Evolutionary conservation across 1,140 invertebrate species (phyloP).

Genomic region (Drosophila chauvacae): DNA sequence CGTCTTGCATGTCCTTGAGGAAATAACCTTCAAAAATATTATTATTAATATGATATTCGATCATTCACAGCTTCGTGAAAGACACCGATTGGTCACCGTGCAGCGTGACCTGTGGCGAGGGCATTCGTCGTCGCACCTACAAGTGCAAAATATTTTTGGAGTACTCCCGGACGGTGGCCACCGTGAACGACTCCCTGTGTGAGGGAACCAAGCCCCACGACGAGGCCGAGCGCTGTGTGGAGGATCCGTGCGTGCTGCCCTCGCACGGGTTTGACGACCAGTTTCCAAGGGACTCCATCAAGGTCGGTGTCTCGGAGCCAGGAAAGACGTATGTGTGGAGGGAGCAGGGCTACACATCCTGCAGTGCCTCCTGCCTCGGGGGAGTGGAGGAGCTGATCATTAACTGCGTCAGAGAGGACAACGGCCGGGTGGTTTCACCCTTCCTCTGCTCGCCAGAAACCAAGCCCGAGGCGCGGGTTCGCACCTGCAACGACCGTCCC

Average conservation of each 20-base stretch:
- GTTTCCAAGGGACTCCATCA: constrained; percentile 86
- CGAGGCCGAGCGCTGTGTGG: constrained; percentile 91
- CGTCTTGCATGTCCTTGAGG: too few relatives aligned
- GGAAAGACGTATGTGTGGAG: constrained; percentile 93
- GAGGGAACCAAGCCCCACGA: constrained; percentile 92
- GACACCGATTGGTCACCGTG: constrained; percentile 93
- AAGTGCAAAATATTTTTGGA: constrained; percentile 97
- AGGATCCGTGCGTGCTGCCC: constrained; percentile 89
- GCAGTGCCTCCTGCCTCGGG: constrained; percentile 97
- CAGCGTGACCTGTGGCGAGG: constrained; percentile 95
- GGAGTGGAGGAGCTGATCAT: constrained; percentile 96
- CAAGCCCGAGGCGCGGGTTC: constrained; percentile 94
- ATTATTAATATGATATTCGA: too few relatives aligned
- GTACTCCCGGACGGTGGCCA: constrained; percentile 93
- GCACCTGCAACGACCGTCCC: constrained; percentile 96
- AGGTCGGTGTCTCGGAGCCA: constrained; percentile 86
- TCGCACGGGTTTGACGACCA: constrained; percentile 88
- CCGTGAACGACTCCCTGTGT: constrained; percentile 94
- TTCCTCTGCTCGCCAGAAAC: constrained; percentile 92
- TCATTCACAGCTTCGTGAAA: constrained; percentile 85
- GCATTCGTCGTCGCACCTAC: constrained; percentile 91
- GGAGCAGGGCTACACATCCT: constrained; percentile 93
- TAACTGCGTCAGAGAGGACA: constrained; percentile 94
- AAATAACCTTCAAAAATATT: not conserved
- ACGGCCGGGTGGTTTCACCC: constrained; percentile 92